Evolutionary conservation across 2,888 invertebrate species (phyloP).

Genomic region (Argyra leucocephala): DNA sequence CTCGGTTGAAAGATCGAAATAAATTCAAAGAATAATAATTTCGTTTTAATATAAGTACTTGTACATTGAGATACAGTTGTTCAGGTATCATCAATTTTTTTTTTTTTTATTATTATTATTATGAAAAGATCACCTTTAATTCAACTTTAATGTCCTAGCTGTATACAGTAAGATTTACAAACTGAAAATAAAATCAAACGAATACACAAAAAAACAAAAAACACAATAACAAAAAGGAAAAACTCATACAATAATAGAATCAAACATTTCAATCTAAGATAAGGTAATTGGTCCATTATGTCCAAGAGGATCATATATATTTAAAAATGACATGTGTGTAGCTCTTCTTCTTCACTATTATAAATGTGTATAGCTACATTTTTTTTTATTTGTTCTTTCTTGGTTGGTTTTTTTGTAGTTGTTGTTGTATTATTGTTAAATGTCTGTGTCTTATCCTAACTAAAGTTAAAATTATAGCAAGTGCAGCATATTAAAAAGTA

Average conservation of each 20-base stretch:
- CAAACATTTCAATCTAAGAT: constrained; percentile 14
- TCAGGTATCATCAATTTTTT: neutral
- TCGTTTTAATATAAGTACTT: neutral
- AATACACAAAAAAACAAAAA: neutral
- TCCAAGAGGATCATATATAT: constrained; percentile 15
- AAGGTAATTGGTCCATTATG: constrained; percentile 19
- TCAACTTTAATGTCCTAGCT: neutral
- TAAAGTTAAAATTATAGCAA: neutral
- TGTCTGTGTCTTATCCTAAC: neutral
- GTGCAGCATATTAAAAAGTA: too few species aligned
- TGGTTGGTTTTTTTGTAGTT: neutral
- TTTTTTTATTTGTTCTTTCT: neutral
- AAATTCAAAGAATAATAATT: too few species aligned
- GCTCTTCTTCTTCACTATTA: constrained; percentile 7
- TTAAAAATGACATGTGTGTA: constrained; percentile 11
- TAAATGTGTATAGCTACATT: too few species aligned
- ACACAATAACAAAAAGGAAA: neutral
- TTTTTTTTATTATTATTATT: neutral
- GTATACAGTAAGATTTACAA: neutral
- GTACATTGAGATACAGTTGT: neutral
- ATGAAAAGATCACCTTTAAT: neutral
- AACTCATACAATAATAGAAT: neutral
- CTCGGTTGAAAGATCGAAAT: too few species aligned
- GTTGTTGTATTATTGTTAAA: neutral
- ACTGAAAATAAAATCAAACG: neutral